Conservation (phyloP, 2,888 invertebrate genomes). For the Polydesmus complanatus region DNA sequence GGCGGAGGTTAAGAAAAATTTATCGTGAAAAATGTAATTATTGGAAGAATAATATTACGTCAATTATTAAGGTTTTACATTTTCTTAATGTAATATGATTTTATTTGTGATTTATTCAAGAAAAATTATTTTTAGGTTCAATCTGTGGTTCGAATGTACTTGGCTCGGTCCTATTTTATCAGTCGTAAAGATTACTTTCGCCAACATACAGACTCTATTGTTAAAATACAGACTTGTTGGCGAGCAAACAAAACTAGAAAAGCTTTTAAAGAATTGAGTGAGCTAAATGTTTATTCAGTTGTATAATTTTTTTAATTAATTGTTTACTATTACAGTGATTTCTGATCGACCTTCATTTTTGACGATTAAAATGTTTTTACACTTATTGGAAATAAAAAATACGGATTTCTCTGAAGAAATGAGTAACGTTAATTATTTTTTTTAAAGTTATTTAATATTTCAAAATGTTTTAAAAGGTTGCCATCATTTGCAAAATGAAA, state of each 20-base stretch:
- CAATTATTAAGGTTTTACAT: conserved; percentile 21
- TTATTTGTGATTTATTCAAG: not conserved
- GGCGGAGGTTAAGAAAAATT: conserved; percentile 33
- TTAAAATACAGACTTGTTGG: conserved; percentile 53
- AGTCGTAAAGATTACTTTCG: conserved; percentile 27
- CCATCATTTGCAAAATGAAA: conserved; percentile 49
- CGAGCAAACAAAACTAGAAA: conserved; percentile 47
- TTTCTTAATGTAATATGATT: too few relatives aligned
- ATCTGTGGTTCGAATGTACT: conserved; percentile 27
- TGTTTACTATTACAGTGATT: conserved; percentile 18
- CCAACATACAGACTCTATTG: conserved; percentile 24
- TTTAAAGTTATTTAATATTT: conserved; percentile 7
- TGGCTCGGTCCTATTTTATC: conserved; percentile 25
- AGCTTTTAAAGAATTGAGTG: conserved; percentile 41
- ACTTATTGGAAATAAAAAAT: conserved; percentile 52
- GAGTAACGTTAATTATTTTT: conserved; percentile 19
- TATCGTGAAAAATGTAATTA: conserved; percentile 25
- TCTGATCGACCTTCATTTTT: conserved; percentile 22
- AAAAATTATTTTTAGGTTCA: conserved; percentile 27
- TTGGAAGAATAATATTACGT: conserved; percentile 24
- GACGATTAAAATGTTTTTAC: conserved; percentile 42
- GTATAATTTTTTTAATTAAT: not conserved
- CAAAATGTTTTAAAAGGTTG: conserved; percentile 27
- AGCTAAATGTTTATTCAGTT: conserved; percentile 5
- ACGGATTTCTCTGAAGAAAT: conserved; percentile 55